Conservation (phyloP, 2,888 invertebrate species). For the Eubasilissa splendida region DNA sequence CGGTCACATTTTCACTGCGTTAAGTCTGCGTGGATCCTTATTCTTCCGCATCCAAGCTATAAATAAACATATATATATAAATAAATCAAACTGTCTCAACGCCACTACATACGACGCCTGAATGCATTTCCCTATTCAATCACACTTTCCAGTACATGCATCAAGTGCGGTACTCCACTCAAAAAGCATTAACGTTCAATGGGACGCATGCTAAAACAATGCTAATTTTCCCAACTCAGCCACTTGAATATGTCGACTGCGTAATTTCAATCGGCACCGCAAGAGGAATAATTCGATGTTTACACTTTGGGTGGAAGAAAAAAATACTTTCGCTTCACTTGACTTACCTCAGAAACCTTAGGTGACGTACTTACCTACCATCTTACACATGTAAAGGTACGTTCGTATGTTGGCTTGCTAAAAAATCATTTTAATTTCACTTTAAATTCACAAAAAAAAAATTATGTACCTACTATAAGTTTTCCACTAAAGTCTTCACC, state of each 20-base stretch:
- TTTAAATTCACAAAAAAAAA: neutral
- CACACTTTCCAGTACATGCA: neutral
- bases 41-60: too few species aligned
- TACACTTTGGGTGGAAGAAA: neutral
- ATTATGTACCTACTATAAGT: too few species aligned
- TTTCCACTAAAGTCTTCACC: too few species aligned
- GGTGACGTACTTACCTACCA: neutral
- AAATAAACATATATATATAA: too few species aligned
- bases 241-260: constrained; percentile 4
- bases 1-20: too few species aligned
- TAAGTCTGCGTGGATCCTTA: too few species aligned
- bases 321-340: constrained; percentile 20
- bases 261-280: neutral
- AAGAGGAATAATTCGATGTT: neutral
- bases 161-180: neutral
- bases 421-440: neutral
- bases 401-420: neutral
- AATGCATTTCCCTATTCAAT: neutral
- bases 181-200: constrained; percentile 2
- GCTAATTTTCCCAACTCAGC: neutral
- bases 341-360: too few species aligned
- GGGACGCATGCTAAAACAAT: constrained; percentile 8
- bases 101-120: too few species aligned
- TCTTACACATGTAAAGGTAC: neutral
- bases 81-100: too few species aligned